These are phyloP conservation scores for Andrena dorsata DNA, from an alignment of 2,888 invertebrate genomes.

Conservation along the genomic window DNA sequence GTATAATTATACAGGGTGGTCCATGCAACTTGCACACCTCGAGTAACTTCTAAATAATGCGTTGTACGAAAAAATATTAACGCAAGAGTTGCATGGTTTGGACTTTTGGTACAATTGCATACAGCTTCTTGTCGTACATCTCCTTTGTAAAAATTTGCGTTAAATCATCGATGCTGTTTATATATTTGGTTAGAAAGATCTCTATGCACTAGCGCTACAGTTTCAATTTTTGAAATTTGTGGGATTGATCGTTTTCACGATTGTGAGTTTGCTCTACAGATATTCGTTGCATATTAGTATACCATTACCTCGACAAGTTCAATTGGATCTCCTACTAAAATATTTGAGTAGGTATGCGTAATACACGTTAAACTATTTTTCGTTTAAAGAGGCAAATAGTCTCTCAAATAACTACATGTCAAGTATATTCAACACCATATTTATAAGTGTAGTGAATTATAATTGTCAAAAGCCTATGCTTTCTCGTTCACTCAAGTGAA, in stretches of 20 bases:
- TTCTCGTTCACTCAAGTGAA: background rate
- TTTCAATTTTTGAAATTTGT: background rate
- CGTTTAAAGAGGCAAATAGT: constrained; percentile 33
- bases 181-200: background rate
- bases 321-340: constrained; percentile 1
- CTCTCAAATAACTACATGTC: constrained; percentile 26
- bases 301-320: constrained; percentile 46
- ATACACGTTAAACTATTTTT: constrained; percentile 6
- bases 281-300: constrained; percentile 40
- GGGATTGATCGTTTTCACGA: background rate
- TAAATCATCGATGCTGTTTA: background rate
- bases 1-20: too few relatives aligned
- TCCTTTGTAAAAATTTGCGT: too few relatives aligned
- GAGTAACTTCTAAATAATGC: background rate
- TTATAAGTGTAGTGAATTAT: background rate
- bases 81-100: background rate
- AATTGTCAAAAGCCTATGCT: constrained; percentile 22
- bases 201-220: too few relatives aligned
- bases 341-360: background rate
- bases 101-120: too few relatives aligned
- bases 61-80: background rate
- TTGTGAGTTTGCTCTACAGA: constrained; percentile 6
- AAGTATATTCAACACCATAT: constrained; percentile 19
- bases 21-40: too few relatives aligned
- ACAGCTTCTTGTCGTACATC: too few relatives aligned